Evolutionary conservation across 2,888 invertebrate species (phyloP).

Genomic region (Galeopsomyia nigrocyanea): DNA sequence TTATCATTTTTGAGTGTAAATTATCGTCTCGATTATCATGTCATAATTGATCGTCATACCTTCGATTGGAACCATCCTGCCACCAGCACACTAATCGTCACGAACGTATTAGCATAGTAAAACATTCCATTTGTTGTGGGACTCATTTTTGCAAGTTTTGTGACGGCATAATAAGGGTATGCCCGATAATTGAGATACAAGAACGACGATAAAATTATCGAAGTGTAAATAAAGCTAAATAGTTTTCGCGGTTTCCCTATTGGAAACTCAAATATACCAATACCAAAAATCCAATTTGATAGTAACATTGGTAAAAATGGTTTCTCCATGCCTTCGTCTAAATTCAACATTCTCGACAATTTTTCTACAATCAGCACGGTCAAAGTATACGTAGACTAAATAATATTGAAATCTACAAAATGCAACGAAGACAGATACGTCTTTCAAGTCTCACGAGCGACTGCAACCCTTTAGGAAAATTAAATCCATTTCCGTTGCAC

Average conservation of each 20-base stretch:
- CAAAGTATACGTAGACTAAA: no score
- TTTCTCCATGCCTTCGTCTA: slow-evolving; percentile 24
- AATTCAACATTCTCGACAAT: background rate
- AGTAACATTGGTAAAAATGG: slow-evolving; percentile 36
- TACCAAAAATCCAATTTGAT: slow-evolving; percentile 45
- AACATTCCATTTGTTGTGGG: background rate
- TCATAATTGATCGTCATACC: slow-evolving; percentile 11
- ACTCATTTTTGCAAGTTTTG: background rate
- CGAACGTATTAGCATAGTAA: slow-evolving; percentile 1
- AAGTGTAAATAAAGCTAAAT: slow-evolving; percentile 33
- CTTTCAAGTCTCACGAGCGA: no score
- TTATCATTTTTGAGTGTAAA: slow-evolving; percentile 1
- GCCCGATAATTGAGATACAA: background rate
- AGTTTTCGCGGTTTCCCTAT: slow-evolving; percentile 16
- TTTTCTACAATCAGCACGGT: background rate
- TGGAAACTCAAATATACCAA: slow-evolving; percentile 44
- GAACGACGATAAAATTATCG: background rate
- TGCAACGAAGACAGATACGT: no score
- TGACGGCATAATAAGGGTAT: background rate
- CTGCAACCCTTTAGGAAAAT: no score
- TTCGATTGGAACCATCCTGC: slow-evolving; percentile 33
- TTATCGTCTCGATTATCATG: background rate
- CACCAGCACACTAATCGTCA: slow-evolving; percentile 12
- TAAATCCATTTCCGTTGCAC: no score
- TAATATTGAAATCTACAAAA: no score